These are phyloP conservation scores for Malurus splendens DNA, from an alignment of 2,797 vertebrate genomes.

Conservation along the genomic window DNA sequence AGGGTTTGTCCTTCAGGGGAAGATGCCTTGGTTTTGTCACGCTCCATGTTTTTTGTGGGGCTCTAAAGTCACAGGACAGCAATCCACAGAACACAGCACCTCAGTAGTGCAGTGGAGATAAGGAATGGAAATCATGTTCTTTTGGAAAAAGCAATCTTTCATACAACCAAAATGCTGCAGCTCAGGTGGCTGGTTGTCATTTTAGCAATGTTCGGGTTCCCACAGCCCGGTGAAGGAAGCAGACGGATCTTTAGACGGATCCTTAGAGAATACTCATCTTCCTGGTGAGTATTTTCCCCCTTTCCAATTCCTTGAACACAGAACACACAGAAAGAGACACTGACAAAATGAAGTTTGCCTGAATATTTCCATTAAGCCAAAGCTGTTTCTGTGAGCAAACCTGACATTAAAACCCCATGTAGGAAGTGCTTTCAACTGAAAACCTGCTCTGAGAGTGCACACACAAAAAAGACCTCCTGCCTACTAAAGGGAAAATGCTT, in stretches of 20 bases:
- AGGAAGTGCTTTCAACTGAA: background rate
- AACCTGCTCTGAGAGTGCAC: background rate
- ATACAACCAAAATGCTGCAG: background rate
- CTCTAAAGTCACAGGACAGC: background rate
- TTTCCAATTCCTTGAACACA: background rate
- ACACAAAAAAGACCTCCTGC: background rate
- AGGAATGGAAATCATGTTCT: background rate
- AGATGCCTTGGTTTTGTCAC: background rate
- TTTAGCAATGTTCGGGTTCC: background rate
- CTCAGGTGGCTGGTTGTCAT: background rate
- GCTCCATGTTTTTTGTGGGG: background rate
- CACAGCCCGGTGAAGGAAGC: background rate
- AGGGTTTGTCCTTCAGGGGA: background rate
- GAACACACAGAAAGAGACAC: background rate
- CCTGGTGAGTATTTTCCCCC: background rate
- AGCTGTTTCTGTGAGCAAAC: background rate
- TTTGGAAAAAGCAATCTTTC: background rate
- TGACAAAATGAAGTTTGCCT: background rate
- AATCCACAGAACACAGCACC: background rate
- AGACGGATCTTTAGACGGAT: rapidly evolving
- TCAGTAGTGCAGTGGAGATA: background rate
- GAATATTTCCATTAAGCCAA: background rate
- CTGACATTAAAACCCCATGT: background rate
- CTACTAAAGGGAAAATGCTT: background rate
- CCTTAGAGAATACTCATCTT: background rate